Conservation (phyloP, 1,140 invertebrate genomes). For the Brachionus plicatilis region DNA sequence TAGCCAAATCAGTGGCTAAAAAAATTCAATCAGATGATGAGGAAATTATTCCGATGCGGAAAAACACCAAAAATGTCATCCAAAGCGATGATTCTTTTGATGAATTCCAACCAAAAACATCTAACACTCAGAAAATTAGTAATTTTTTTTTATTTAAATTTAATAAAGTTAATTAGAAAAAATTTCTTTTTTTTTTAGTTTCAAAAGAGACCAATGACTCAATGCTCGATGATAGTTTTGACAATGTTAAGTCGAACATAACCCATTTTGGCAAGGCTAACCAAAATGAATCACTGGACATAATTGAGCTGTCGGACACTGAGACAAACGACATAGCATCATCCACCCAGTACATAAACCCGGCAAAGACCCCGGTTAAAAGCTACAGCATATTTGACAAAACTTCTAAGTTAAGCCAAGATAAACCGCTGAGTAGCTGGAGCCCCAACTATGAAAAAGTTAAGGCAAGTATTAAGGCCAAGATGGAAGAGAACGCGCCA, state of each 20-base stretch:
- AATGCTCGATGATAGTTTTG: constrained; percentile 4
- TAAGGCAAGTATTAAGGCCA: neutral
- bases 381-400: neutral
- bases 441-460: constrained; percentile 37
- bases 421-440: neutral
- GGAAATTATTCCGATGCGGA: neutral
- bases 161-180: no score
- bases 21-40: neutral
- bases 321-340: constrained; percentile 3
- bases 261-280: constrained; percentile 11
- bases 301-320: constrained; percentile 1
- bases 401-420: neutral
- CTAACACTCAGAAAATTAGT: neutral
- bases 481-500: neutral
- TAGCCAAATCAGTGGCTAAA: neutral
- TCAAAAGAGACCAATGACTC: neutral
- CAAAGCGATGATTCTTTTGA: neutral
- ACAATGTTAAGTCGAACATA: constrained; percentile 3
- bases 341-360: constrained; percentile 13
- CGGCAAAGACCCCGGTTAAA: neutral
- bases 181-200: neutral
- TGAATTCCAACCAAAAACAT: neutral
- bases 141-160: neutral
- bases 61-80: neutral
- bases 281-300: neutral